Evolutionary conservation across 92 coral and sea anemone genomes (phyloP).

Genomic region (Epizoanthus stellaris): DNA sequence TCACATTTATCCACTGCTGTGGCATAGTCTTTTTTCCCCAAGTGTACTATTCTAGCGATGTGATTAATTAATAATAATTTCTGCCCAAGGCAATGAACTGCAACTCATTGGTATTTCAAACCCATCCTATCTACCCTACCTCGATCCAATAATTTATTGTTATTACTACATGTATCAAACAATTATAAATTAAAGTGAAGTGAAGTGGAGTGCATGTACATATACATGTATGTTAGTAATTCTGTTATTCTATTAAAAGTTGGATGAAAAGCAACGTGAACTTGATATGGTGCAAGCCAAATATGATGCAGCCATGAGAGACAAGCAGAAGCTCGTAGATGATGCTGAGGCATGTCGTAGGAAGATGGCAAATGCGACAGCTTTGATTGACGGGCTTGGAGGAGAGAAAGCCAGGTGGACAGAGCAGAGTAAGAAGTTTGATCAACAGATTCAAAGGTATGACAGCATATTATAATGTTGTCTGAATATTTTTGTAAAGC

Average conservation of each 20-base stretch:
- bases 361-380: slow-evolving; percentile 98
- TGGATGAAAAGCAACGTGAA: slow-evolving; percentile 96
- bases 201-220: too few relatives aligned
- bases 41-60: too few relatives aligned
- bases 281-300: slow-evolving; percentile 96
- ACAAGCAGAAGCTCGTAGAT: slow-evolving; percentile 92
- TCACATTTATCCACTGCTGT: too few relatives aligned
- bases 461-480: background rate
- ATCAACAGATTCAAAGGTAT: slow-evolving; percentile 97
- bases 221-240: too few relatives aligned
- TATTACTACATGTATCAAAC: too few relatives aligned
- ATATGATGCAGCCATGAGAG: slow-evolving; percentile 96
- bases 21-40: too few relatives aligned
- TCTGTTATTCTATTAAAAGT: slow-evolving; percentile 20
- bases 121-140: too few relatives aligned
- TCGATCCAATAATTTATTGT: too few relatives aligned
- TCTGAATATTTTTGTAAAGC: background rate
- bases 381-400: slow-evolving; percentile 95
- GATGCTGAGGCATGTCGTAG: slow-evolving; percentile 99
- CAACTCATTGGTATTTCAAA: too few relatives aligned
- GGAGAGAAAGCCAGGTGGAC: slow-evolving; percentile 99
- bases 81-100: too few relatives aligned
- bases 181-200: too few relatives aligned
- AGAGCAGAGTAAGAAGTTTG: slow-evolving; percentile 98
- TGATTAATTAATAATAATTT: too few relatives aligned